Conservation (phyloP, 1,140 invertebrate genomes). For the Cardiocondyla obscurior region DNA sequence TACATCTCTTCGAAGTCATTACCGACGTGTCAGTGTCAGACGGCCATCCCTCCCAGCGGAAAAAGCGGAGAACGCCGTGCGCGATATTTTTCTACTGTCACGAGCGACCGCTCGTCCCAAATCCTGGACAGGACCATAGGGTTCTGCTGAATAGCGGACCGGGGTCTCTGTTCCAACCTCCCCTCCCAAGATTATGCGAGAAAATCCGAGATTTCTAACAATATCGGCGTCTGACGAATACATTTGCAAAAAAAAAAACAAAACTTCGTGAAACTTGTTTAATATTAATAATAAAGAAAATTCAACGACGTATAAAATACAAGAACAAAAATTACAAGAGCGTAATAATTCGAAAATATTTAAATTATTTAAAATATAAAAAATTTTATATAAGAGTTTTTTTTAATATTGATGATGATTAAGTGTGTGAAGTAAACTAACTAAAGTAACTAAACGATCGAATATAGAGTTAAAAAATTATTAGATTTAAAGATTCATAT, state of each 20-base stretch:
- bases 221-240: background rate
- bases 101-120: slow-evolving; percentile 34
- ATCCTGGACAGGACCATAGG: slow-evolving; percentile 22
- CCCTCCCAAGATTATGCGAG: slow-evolving; percentile 4
- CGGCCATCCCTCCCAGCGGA: background rate
- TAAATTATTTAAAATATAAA: background rate
- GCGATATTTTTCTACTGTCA: slow-evolving; percentile 57
- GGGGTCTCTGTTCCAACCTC: slow-evolving; percentile 5
- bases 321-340: background rate
- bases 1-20: slow-evolving; percentile 55
- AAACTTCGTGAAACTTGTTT: no score
- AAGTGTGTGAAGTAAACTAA: background rate
- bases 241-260: no score
- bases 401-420: background rate
- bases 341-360: background rate
- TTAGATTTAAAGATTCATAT: background rate
- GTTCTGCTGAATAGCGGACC: background rate
- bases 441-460: no score
- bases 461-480: background rate
- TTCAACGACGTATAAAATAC: background rate
- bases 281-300: background rate
- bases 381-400: no score
- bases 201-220: background rate
- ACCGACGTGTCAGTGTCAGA: slow-evolving; percentile 53
- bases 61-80: slow-evolving; percentile 24